Evolutionary conservation across 2,888 invertebrate species (phyloP), one percentile per base, ranked within the genome.

Genomic region (Hirtodrosophila cameraria): DNA sequence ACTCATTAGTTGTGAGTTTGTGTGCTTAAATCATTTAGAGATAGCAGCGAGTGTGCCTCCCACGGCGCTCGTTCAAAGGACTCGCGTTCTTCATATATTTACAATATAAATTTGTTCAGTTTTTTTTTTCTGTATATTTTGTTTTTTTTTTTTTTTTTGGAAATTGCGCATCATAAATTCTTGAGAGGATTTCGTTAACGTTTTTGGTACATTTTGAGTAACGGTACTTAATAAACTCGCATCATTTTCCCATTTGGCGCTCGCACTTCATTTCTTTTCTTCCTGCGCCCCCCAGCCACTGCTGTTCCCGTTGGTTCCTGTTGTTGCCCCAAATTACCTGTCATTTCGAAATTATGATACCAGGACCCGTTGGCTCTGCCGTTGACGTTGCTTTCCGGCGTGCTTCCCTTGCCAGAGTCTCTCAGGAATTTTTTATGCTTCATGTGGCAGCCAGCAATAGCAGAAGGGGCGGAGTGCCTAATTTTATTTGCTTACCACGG

Each of bases 171-270:
- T 63, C 80, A 83, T 80, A 80, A 80, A 80, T 80, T 79, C 59
- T 67, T 76, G 58, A 58, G 65, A 55, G 86, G 86, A 86, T 86
- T 80, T 76, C 41, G 73, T 68, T 52, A 28, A 62, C 52, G 33
- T 58, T 39, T 30, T 57, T 31, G 45, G 60, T 72, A 64, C 75
- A 45, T 61, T 72, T 69, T 82, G 83, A 80, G 80, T 86, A 85
- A 86, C 86, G 80, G 74, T 83, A 79, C 86, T 80, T 80, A 80
- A 80, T 80, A 80, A 80, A 83, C 86, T 86, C 83, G 86, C 80
- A 80, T 80, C 80, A 80, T 80, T 80, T 80, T 80, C 80, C 70
- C 86, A 80, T 86, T 80, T 80, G 66, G 60, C 59, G 79, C 83
- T 73, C 80, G 80, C 86, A 80, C 80, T 80, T 64, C 76, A 82